Conservation (phyloP, 92 coral and sea anemone species). For the Metridium senile region DNA sequence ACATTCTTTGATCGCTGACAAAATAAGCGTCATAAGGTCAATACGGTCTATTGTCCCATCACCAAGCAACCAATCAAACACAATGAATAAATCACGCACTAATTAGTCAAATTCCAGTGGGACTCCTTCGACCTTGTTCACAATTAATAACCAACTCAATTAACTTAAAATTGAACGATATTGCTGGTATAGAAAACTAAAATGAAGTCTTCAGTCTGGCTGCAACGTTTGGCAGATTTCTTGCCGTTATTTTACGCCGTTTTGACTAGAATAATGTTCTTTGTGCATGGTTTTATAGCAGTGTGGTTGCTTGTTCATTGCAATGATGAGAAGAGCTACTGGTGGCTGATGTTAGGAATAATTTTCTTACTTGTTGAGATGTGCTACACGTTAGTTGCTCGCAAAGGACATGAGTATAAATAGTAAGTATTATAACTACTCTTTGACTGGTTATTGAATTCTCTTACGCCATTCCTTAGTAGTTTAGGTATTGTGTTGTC, state of each 20-base stretch:
- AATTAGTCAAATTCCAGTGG: conserved; percentile 24
- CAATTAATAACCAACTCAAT: not conserved
- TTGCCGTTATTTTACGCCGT: conserved; percentile 87
- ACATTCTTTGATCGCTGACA: conserved; percentile 19
- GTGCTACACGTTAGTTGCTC: conserved; percentile 81
- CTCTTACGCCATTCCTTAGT: no score
- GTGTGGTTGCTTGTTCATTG: conserved; percentile 88
- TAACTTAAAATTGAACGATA: not conserved
- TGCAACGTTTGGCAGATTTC: conserved; percentile 31
- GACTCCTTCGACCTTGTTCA: not conserved
- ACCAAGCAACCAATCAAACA: conserved; percentile 39
- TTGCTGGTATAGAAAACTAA: not conserved
- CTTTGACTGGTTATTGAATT: no score
- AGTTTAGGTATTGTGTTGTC: no score
- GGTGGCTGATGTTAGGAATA: conserved; percentile 79
- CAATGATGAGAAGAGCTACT: conserved; percentile 45
- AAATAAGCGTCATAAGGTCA: conserved; percentile 33
- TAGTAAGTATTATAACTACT: conserved; percentile 62
- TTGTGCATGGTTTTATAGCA: conserved; percentile 83
- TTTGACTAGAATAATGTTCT: conserved; percentile 85
- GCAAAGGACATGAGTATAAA: conserved; percentile 94
- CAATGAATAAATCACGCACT: conserved; percentile 29
- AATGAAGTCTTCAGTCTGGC: conserved; percentile 10
- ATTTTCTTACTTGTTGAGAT: conserved; percentile 79
- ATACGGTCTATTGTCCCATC: conserved; percentile 16